Conservation (phyloP, 2,797 vertebrate genomes). For the Sebastes steindachneri region DNA sequence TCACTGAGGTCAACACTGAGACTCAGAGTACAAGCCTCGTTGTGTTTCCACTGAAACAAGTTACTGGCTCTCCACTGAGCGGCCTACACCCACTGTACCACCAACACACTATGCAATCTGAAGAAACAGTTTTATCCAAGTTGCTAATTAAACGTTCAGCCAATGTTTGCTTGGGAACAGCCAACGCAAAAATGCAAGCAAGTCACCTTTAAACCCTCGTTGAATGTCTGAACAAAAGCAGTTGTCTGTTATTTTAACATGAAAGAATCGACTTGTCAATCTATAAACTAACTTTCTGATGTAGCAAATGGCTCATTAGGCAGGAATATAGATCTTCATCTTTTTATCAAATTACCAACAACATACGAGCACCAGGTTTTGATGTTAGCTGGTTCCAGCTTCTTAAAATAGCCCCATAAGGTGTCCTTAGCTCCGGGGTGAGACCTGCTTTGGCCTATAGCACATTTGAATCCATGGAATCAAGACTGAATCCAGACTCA, state of each 20-base stretch:
- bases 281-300: neutral
- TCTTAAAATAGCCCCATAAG: neutral
- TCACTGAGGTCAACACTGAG: slow-evolving; percentile 2
- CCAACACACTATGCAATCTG: slow-evolving; percentile 8
- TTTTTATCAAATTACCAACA: neutral
- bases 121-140: slow-evolving; percentile 30
- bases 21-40: neutral
- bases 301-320: neutral
- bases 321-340: neutral
- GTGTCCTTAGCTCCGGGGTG: neutral
- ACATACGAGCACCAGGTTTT: neutral
- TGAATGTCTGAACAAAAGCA: slow-evolving; percentile 3
- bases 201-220: neutral
- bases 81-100: slow-evolving; percentile 13
- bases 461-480: neutral
- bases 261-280: neutral
- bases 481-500: neutral
- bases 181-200: neutral
- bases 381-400: neutral
- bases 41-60: slow-evolving; percentile 7
- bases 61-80: slow-evolving; percentile 5
- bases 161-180: slow-evolving; percentile 5
- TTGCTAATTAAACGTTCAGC: slow-evolving; percentile 6
- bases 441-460: neutral
- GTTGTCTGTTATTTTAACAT: neutral